Evolutionary conservation across 2,797 vertebrate species (phyloP), one percentile per base, ranked within the genome.

Genomic region (Hapalemur alaotrensis): DNA sequence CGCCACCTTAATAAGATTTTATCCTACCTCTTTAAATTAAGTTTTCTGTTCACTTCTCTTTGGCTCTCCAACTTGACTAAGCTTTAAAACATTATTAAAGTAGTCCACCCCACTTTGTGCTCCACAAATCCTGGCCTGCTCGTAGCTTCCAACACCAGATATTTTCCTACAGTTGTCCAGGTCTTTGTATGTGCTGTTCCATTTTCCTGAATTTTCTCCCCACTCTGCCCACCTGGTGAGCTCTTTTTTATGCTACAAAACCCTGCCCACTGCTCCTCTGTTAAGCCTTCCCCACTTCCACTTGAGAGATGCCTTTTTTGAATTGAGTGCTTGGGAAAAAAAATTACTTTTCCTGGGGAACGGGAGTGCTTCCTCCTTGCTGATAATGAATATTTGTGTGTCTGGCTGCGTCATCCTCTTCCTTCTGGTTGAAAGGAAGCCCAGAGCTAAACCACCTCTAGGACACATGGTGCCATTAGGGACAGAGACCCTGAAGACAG

Each of bases 21-120:
- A 30, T 72, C 83, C 35, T 65, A 0, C 11, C 15, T 89, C 89
- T 93, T 91, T 80, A 72, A 91, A 70, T 97, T 46, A 57, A 63
- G 38, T 50, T 83, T 94, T 41, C 86, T 87, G 75, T 80, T 70
- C 83, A 1, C 20, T 63, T 82, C 4, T 35, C 89, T 59, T 59
- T 84, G 80, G 52, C 30, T 90, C 89, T 78, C 76, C 18, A 75
- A 54, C 57, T 48, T 17, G 18, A n/a, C 79, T 11, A 4, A 80
- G n/a, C 70, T 87, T 93, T 54, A 28, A 23, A 54, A 12, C 6
- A 0, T 35, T 32, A 30, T 75, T 78, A n/a, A 69, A 20, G 25
- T 32, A 75, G 48, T 18, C 23, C 5, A 28, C n/a, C 65, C 73
- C 61, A 20, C 38, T 0, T 3, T 30, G 15, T 0, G 0, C 7